Evolutionary conservation across 92 coral and sea anemone species (phyloP), one percentile per base, ranked within the genome.

Genomic region (Heliopora coerulea): DNA sequence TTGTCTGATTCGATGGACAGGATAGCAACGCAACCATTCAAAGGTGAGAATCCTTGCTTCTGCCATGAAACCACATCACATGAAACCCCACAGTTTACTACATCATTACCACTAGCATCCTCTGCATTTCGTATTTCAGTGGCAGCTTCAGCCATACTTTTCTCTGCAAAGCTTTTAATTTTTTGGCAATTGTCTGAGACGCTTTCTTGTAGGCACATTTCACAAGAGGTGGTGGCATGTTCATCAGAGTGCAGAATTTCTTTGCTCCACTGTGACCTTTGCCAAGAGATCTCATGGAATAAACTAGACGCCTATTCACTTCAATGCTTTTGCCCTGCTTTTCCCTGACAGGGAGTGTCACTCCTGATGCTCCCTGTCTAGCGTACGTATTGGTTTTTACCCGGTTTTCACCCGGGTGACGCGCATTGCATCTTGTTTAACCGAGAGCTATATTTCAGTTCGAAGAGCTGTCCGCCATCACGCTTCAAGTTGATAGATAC

Each of bases 201-300:
- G 59, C 27, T 24, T 52, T 68, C 46, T 60, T 78, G 44, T 79
- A 56, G 73, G 77, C 40, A n/a, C 74, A 69, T 21, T 78, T 74
- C 25, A 82, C 59, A 59, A 80, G 74, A n/a, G 84, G 84, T 68
- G 87, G 77, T 29, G 87, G 80, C 70, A 83, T 83, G 74, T 69
- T 79, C 80, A 83, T 83, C 20, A 52, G 52, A 18, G 75, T 62
- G 74, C 84, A 83, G 52, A 83, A 83, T 60, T 79, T 83, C 34
- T 65, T 72, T 9, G 84, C 88, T 19, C 84, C 88, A 72, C 63
- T 66, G 40, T 57, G 78, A n/a, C n/a, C n/a, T n/a, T n/a, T n/a
- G n/a, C n/a, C n/a, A n/a, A n/a, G n/a, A n/a, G n/a, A n/a, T n/a
- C n/a, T n/a, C n/a, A n/a, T n/a, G n/a, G n/a, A n/a, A n/a, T n/a